These are phyloP conservation scores for Drosophila koepferae DNA, from an alignment of 2,888 invertebrate genomes.

Conservation along the genomic window DNA sequence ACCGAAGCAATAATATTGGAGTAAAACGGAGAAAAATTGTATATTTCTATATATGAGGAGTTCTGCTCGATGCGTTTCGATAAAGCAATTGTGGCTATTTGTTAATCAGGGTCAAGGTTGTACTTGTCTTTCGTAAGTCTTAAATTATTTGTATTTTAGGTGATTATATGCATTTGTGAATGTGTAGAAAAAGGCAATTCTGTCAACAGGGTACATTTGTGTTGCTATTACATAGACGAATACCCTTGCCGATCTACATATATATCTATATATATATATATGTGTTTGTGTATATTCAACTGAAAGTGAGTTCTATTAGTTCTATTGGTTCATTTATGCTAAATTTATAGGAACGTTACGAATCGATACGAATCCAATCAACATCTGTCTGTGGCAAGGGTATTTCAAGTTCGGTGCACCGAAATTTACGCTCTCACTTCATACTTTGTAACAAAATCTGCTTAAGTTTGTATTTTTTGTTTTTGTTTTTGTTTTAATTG, in stretches of 20 bases:
- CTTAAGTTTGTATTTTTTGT: neutral
- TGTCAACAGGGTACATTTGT: constrained; percentile 80
- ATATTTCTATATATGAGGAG: neutral
- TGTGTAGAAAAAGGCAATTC: constrained; percentile 80
- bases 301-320: neutral
- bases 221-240: constrained; percentile 23
- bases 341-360: constrained; percentile 9
- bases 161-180: constrained; percentile 66
- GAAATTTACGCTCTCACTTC: constrained; percentile 11
- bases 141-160: constrained; percentile 77
- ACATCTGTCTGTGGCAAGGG: constrained; percentile 18
- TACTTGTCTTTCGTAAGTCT: constrained; percentile 45
- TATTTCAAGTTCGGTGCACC: constrained; percentile 37
- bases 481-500: neutral
- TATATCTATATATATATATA: neutral
- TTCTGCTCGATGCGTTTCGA: constrained; percentile 3
- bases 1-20: neutral
- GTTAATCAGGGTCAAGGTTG: constrained; percentile 46
- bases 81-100: constrained; percentile 29
- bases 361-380: neutral
- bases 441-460: constrained; percentile 8
- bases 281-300: neutral
- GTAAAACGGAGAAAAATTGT: neutral
- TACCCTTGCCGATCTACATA: constrained; percentile 15
- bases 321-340: neutral